A percentile compares a stretch with the other conserved stretches of the same genome.
Evolutionary conservation across 2,888 invertebrate species (phyloP).

Genomic region (Villa cingulata): DNA sequence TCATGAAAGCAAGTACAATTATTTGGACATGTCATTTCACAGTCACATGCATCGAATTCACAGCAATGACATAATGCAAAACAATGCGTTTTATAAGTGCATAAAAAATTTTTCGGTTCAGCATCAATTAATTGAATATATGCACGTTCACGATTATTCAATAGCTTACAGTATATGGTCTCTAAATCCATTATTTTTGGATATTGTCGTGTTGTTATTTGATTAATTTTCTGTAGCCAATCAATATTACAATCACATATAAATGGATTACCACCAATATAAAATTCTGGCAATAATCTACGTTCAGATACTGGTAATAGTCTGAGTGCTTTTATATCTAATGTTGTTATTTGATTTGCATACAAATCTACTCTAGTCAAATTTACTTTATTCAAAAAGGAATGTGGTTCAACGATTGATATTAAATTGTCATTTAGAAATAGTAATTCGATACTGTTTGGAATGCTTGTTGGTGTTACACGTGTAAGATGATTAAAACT

Average conservation of each 20-base stretch:
- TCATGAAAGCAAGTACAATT: constrained; percentile 94
- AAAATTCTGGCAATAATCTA: constrained; percentile 72
- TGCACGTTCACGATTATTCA: constrained; percentile 70
- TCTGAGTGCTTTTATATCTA: constrained; percentile 78
- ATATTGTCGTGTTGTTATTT: constrained; percentile 70
- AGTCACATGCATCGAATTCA: constrained; percentile 93
- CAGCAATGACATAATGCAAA: constrained; percentile 92
- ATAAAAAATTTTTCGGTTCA: constrained; percentile 79
- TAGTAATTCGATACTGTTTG: constrained; percentile 70
- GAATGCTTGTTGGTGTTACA: constrained; percentile 62
- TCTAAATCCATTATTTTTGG: constrained; percentile 84
- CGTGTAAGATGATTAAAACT: constrained; percentile 77
- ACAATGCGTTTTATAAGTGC: constrained; percentile 85
- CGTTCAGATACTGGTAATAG: constrained; percentile 63
- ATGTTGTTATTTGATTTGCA: constrained; percentile 78
- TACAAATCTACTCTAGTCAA: constrained; percentile 82
- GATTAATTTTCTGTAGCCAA: constrained; percentile 86
- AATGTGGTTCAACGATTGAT: constrained; percentile 71
- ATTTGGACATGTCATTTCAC: constrained; percentile 89
- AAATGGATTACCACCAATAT: constrained; percentile 87
- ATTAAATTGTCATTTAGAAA: constrained; percentile 84
- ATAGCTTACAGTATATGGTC: constrained; percentile 74
- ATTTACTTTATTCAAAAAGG: constrained; percentile 78
- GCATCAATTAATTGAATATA: constrained; percentile 78
- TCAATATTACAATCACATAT: constrained; percentile 92